These are phyloP conservation scores for Ctenodactylus gundi DNA, from an alignment of 2,113 vertebrate genomes.

Conservation along the genomic window DNA sequence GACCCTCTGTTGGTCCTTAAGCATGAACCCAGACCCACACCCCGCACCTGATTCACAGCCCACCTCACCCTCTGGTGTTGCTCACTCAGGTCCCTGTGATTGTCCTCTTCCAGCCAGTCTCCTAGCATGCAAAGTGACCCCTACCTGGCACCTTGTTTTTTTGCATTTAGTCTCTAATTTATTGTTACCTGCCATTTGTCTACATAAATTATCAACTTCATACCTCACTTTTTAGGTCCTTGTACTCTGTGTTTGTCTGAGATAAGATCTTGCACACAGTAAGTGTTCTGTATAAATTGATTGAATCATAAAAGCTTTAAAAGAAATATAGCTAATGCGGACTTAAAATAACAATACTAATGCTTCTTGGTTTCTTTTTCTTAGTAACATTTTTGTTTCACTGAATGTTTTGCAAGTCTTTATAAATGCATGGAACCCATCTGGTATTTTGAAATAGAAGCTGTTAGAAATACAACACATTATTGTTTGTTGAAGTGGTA, in stretches of 20 bases:
- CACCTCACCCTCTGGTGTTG: background rate
- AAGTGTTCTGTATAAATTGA: background rate
- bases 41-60: no score
- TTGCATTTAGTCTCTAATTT: background rate
- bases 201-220: background rate
- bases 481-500: slow-evolving; percentile 2
- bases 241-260: background rate
- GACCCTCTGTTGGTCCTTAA: background rate
- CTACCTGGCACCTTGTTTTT: background rate
- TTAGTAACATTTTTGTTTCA: background rate
- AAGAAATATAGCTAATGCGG: background rate
- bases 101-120: background rate
- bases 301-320: background rate
- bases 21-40: no score
- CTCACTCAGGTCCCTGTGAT: background rate
- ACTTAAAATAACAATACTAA: background rate
- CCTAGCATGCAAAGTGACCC: background rate
- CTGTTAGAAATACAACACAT: background rate
- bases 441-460: slow-evolving; percentile 11
- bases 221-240: background rate
- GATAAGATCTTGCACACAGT: background rate
- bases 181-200: background rate
- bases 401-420: background rate
- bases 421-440: background rate
- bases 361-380: background rate